Base-by-base conservation (phyloP, 2,113 vertebrate genomes). In the Okapia johnstoni region DNA sequence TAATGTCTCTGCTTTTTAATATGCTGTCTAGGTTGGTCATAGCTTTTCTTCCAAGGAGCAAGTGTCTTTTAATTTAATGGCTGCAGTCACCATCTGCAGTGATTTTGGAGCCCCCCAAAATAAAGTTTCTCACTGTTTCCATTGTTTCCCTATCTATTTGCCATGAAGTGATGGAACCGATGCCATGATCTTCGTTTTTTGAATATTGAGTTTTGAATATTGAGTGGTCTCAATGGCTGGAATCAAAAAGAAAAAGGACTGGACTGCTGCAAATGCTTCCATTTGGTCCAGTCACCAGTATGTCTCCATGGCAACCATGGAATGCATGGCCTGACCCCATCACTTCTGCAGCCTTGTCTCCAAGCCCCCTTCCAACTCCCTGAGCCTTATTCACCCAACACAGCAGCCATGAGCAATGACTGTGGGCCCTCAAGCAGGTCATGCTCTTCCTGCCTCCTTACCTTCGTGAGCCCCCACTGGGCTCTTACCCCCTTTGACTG, bases 221-320 rank as follows among this genome's bases (percentile, higher is more conserved):
- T 12, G n/a, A 36, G 52, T 1, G 54, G 26, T 70, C 30, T 50
- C 76, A 36, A 1, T 73, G 50, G n/a, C 77, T 33, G 19, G 48
- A 81, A 88, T 80, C 9, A 21, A 88, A 60, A 73, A 80, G 33
- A 76, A 30, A 36, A 61, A 19, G 19, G 2, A 17, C 70, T 46
- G 23, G 40, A 46, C 5, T 0, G 7, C 23, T 12, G 2, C 36
- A 17, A 46, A 36, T 12, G 16, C 21, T 79, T 43, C 48, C 1
- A 0, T 7, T 40, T 33, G 33, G 61, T n/a, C 26, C 15, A 2
- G 61, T 43, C 5, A 13, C 5, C 57, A 0, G 1, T 0, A 0
- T 13, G 77, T 60, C 33, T 11, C 26, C 2, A 0, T 7, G 60
- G 14, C 13, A 43, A 33, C 52, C 57, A 28, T 28, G 11, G 36